Evolutionary conservation across 1,140 invertebrate genomes (phyloP), one percentile per base, ranked within the genome.

Genomic region (Aporrectodea caliginosa): DNA sequence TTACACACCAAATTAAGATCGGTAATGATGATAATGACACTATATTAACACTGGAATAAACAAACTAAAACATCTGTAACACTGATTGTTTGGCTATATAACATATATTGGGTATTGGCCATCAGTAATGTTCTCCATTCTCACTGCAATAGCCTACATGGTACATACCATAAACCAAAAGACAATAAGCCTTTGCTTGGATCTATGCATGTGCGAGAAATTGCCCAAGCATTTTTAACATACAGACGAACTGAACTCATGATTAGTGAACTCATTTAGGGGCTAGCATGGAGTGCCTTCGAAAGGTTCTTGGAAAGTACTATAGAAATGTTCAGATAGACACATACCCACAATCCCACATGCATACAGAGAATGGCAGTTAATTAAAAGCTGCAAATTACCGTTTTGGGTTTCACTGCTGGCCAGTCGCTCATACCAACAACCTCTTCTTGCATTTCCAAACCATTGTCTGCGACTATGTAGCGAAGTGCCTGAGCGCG

Each of bases 401-500:
- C 75, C 16, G 33, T 35, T n/a, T 34, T 43, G 33, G 33, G 33
- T n/a, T 76, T 76, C 1, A 43, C 16, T n/a, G 33, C 27, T 22
- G 75, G 75, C 75, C 75, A 76, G 1, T 76, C n/a, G 16, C 31
- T 35, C 1, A 58, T 29, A 35, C 2, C 35, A 43, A 76, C 75
- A 1, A 68, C 75, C 2, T 35, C 43, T 35, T 76, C 75, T 27
- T 76, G 27, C 35, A 76, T 30, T 0, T 76, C 29, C 16, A 76
- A 29, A 43, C 35, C 75, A 1, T 76, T 35, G 43, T 76, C 75
- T 16, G 0, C 16, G 31, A n/a, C 33, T 27, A 76, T 43, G 33
- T 76, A 76, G 29, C 75, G 14, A 1, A 76, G 33, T 32, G 75
- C 75, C 27, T 76, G 75, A 1, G 33, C 75, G 27, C 75, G 34